phyloP scores from a whole-genome alignment of 2,113 vertebrate species.

The Chlorodrepanis virens region DNA sequence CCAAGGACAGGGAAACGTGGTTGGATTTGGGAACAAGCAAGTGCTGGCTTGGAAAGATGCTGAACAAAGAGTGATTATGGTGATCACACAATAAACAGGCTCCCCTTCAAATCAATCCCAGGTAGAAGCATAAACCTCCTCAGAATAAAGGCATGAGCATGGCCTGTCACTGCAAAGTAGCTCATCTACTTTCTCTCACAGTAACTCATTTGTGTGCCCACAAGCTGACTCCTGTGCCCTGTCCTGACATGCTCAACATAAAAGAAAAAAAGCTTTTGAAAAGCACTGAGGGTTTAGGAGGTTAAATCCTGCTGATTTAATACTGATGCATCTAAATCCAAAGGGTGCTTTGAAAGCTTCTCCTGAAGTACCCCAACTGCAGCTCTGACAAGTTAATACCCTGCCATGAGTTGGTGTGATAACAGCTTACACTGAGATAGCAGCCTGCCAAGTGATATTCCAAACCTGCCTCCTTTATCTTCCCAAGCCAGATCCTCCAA shows the following conservation, averaged over 20 bases:
- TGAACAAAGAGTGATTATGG: neutral
- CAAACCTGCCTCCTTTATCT: constrained; percentile 48
- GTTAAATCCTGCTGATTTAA: constrained; percentile 27
- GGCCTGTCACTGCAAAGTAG: neutral
- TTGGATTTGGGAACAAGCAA: neutral
- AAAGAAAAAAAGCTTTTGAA: neutral
- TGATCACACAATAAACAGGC: neutral
- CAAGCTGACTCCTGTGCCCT: neutral
- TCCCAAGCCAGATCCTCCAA: constrained; percentile 36
- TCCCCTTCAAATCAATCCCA: neutral
- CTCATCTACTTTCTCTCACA: neutral
- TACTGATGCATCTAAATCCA: constrained; percentile 17
- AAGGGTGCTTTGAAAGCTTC: constrained; percentile 10
- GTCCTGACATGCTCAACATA: neutral
- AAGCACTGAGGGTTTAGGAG: neutral
- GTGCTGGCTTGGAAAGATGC: accelerated
- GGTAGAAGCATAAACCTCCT: neutral
- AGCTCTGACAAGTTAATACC: constrained; percentile 59
- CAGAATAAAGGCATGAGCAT: neutral
- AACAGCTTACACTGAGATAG: constrained; percentile 29
- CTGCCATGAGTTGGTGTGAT: neutral
- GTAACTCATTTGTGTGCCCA: neutral
- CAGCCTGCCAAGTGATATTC: constrained; percentile 28
- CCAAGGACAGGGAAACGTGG: neutral
- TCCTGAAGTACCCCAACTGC: neutral